Percentiles rank a stretch among this genome's conserved stretches.
These are phyloP conservation scores for Catharus fuscescens DNA, from an alignment of 2,113 vertebrate species.

Conservation along the genomic window DNA sequence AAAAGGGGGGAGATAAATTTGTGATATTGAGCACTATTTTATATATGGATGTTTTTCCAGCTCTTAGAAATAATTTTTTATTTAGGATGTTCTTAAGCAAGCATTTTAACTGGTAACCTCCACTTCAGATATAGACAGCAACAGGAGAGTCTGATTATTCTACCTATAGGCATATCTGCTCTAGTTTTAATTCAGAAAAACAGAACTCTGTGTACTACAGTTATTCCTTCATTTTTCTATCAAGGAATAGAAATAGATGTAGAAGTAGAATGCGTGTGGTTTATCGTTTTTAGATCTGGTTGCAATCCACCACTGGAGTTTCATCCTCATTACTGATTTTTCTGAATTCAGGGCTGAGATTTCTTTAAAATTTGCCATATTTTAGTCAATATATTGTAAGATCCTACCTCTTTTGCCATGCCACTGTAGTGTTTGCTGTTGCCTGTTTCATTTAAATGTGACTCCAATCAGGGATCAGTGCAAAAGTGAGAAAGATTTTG, in stretches of 20 bases:
- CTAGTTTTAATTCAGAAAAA: neutral
- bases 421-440: neutral
- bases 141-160: neutral
- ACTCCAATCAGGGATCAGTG: neutral
- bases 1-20: neutral
- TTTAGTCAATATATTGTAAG: neutral
- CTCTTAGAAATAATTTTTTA: neutral
- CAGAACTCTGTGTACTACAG: neutral
- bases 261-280: neutral
- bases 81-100: neutral
- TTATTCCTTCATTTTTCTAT: neutral
- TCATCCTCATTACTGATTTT: neutral
- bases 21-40: neutral
- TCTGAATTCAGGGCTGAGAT: neutral
- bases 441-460: neutral
- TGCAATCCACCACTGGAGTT: accelerated
- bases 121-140: neutral
- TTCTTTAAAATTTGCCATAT: neutral
- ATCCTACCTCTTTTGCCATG: neutral
- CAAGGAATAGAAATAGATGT: too few relatives aligned
- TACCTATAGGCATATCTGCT: neutral
- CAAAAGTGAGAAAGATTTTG: neutral
- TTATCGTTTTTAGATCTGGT: neutral
- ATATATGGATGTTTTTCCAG: neutral
- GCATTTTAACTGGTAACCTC: neutral